These are phyloP conservation scores for Potamilus streckersoni DNA, from an alignment of 1,140 invertebrate species.

Conservation along the genomic window DNA sequence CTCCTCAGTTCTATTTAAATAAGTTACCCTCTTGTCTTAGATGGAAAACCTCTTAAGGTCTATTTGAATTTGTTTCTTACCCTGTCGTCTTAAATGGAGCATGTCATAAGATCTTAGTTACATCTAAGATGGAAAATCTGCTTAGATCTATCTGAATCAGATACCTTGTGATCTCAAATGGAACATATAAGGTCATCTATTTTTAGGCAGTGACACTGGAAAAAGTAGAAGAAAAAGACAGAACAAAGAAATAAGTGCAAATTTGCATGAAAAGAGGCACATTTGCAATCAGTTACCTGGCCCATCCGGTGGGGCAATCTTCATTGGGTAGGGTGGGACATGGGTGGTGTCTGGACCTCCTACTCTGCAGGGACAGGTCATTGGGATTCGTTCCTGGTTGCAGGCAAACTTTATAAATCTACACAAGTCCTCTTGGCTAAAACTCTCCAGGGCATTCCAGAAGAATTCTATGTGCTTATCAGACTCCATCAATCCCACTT, in stretches of 20 bases:
- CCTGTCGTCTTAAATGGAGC: too few relatives aligned
- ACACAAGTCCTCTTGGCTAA: conserved; percentile 64
- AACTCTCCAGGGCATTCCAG: conserved; percentile 65
- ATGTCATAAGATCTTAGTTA: too few relatives aligned
- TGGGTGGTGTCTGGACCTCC: conserved; percentile 60
- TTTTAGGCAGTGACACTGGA: too few relatives aligned
- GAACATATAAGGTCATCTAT: too few relatives aligned
- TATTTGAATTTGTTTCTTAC: too few relatives aligned
- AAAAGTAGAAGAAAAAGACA: too few relatives aligned
- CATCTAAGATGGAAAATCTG: too few relatives aligned
- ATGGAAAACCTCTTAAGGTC: too few relatives aligned
- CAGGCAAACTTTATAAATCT: conserved; percentile 69
- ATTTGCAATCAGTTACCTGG: conserved; percentile 43
- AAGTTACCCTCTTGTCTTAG: too few relatives aligned
- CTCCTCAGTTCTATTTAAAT: too few relatives aligned
- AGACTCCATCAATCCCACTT: conserved; percentile 67
- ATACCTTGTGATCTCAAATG: too few relatives aligned
- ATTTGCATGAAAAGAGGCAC: background rate
- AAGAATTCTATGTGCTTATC: conserved; percentile 67
- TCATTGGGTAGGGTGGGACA: conserved; percentile 69
- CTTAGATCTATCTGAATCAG: too few relatives aligned
- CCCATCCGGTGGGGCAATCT: conserved; percentile 68
- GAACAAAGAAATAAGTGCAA: background rate
- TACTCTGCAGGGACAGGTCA: conserved; percentile 64
- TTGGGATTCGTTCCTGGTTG: conserved; percentile 66